Percentiles rank a stretch among this genome's conserved stretches.
Evolutionary conservation across 1,140 invertebrate genomes (phyloP).

Genomic region (Aplysia californica): DNA sequence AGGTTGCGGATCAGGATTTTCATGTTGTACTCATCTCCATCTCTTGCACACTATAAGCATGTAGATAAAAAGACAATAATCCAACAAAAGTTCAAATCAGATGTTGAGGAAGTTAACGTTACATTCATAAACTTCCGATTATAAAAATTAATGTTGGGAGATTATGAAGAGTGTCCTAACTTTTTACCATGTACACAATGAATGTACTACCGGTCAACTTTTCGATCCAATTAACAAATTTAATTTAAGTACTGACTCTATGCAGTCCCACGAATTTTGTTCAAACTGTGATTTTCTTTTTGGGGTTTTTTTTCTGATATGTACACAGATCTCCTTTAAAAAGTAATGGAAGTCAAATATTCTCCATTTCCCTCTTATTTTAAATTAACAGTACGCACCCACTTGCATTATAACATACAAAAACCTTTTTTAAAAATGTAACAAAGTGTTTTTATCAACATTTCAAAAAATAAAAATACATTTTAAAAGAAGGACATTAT

Average conservation of each 20-base stretch:
- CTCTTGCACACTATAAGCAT: constrained; percentile 62
- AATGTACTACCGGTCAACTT: no score
- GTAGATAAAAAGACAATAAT: constrained; percentile 7
- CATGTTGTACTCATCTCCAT: constrained; percentile 53
- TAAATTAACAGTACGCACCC: no score
- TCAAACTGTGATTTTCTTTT: no score
- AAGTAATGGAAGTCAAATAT: no score
- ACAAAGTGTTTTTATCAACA: background rate
- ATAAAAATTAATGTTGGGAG: background rate
- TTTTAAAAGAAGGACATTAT: background rate
- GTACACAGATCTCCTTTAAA: no score
- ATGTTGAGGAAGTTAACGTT: background rate
- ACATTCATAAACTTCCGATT: background rate
- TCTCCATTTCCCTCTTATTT: no score
- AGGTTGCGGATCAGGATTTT: constrained; percentile 45
- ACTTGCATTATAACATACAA: background rate
- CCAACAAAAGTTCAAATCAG: background rate
- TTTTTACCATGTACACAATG: no score
- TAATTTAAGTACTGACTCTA: no score
- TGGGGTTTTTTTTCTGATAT: no score
- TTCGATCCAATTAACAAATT: no score
- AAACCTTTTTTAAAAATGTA: background rate
- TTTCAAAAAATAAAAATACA: no score
- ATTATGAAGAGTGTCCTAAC: background rate
- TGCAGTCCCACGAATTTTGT: no score